These are phyloP conservation scores for Netelia inedita DNA, from an alignment of 2,888 invertebrate genomes.

Conservation along the genomic window DNA sequence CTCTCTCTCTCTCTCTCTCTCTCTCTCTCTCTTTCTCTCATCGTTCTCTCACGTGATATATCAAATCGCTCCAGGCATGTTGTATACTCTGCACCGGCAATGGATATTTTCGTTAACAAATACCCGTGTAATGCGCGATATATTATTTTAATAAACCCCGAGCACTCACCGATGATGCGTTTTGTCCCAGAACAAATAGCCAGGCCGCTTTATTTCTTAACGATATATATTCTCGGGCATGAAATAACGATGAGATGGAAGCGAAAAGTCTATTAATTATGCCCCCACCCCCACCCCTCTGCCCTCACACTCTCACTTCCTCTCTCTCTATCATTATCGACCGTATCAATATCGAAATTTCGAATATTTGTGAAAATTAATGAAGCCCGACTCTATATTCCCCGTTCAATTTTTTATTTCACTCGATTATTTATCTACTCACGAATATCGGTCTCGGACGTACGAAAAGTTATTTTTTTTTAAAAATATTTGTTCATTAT, in stretches of 20 bases:
- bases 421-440: background rate
- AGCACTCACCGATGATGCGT: background rate
- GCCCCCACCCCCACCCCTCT: too few relatives aligned
- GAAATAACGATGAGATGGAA: constrained; percentile 29
- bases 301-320: background rate
- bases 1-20: constrained; percentile 13
- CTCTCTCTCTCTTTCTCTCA: constrained; percentile 7
- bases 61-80: constrained; percentile 3
- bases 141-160: constrained; percentile 33
- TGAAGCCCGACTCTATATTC: background rate
- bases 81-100: background rate
- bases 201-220: constrained; percentile 34
- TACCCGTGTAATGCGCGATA: constrained; percentile 26
- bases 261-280: constrained; percentile 23
- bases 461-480: background rate
- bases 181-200: constrained; percentile 2
- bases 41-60: background rate
- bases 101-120: constrained; percentile 50
- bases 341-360: background rate
- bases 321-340: background rate
- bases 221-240: constrained; percentile 10
- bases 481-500: constrained; percentile 27
- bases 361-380: constrained; percentile 20
- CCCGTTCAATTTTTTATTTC: background rate
- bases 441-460: constrained; percentile 5